A percentile compares a stretch with the other conserved stretches of the same genome.
Evolutionary conservation across 2,888 invertebrate genomes (phyloP).

Genomic region (Flexamia atlantica): DNA sequence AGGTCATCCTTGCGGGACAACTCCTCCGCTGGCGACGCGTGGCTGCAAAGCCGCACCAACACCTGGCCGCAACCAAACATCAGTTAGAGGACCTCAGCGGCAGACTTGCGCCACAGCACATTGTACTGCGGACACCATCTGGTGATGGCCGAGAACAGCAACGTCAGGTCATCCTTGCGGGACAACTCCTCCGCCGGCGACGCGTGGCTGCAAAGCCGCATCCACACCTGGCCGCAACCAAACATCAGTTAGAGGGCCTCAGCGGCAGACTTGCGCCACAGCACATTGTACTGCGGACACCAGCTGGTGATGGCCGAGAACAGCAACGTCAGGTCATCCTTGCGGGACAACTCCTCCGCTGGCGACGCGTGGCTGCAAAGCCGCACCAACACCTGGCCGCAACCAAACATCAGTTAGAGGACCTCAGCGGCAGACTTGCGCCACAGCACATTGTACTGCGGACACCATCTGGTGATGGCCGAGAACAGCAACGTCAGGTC

Average conservation of each 20-base stretch:
- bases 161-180: constrained; percentile 95
- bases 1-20: constrained; percentile 98
- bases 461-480: constrained; percentile 97
- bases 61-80: constrained; percentile 96
- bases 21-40: constrained; percentile 96
- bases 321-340: constrained; percentile 96
- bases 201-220: constrained; percentile 93
- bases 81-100: constrained; percentile 97
- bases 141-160: constrained; percentile 97
- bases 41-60: constrained; percentile 93
- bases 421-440: constrained; percentile 98
- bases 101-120: constrained; percentile 97
- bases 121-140: constrained; percentile 96
- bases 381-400: constrained; percentile 87
- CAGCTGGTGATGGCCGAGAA: constrained; percentile 98
- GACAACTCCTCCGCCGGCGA: constrained; percentile 98
- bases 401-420: no score
- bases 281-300: constrained; percentile 94
- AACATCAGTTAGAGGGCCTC: no score
- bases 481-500: constrained; percentile 96
- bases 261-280: constrained; percentile 98
- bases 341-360: constrained; percentile 96
- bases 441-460: constrained; percentile 96
- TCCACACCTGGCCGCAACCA: constrained; percentile 86
- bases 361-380: constrained; percentile 95